These are phyloP conservation scores for Phycodurus eques DNA, from an alignment of 2,113 vertebrate genomes.

Conservation along the genomic window DNA sequence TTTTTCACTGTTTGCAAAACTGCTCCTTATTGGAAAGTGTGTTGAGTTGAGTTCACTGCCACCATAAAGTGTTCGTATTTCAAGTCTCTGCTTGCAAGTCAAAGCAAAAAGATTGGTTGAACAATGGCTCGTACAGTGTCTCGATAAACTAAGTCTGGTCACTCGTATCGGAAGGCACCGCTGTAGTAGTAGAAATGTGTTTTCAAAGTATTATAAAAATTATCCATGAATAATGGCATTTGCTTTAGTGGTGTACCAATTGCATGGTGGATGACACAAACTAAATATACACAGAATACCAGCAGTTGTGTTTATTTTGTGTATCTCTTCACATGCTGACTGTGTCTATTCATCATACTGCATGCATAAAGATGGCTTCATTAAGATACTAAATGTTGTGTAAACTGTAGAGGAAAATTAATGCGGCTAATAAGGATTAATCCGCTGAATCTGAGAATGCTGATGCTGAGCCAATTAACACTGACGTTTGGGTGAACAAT, in stretches of 20 bases:
- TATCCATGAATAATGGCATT: background rate
- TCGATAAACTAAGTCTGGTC: no score
- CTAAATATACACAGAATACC: background rate
- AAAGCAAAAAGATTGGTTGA: no score
- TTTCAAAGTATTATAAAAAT: background rate
- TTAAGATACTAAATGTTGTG: slow-evolving; percentile 22
- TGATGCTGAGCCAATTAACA: slow-evolving; percentile 44
- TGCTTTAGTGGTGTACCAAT: background rate
- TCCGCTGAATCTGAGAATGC: slow-evolving; percentile 37
- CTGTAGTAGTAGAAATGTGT: background rate
- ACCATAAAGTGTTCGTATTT: no score
- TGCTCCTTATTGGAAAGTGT: no score
- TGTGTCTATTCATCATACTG: slow-evolving; percentile 14
- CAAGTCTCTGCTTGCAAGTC: no score
- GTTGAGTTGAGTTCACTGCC: no score
- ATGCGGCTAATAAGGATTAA: slow-evolving; percentile 45
- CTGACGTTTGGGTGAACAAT: slow-evolving; percentile 30
- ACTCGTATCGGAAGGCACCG: no score
- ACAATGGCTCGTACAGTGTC: no score
- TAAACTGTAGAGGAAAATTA: slow-evolving; percentile 10
- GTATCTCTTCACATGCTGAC: background rate
- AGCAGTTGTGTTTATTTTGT: slow-evolving; percentile 17
- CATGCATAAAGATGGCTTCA: slow-evolving; percentile 6
- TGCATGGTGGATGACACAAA: background rate
- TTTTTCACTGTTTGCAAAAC: no score